Base-by-base conservation (phyloP, 2,797 vertebrate species). In the Eidolon dupreanum region DNA sequence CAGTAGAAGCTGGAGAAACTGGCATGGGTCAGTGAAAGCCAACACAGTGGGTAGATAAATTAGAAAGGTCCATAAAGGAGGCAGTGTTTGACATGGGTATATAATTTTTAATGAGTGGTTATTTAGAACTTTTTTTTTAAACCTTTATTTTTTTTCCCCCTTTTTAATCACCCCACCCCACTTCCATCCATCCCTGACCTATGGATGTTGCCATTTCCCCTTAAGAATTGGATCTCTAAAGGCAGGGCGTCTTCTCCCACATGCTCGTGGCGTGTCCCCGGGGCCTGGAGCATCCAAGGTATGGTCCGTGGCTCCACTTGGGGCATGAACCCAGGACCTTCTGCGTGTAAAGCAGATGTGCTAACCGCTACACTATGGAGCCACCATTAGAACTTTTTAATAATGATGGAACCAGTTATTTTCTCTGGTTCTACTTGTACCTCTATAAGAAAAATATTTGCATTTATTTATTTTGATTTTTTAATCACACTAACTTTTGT, bases 351-450 rank as follows among this genome's bases (percentile, higher is more conserved):
- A 49, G 49, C 15, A 49, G 49, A 17, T 10, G 15, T 16, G 15
- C 15, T 49, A 49, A 49, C 49, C 15, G 1, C 49, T 16, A 49
- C 15, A 49, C 49, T 49, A 49, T 49, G 49, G 49, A 49, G 15
- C 15, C 49, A 46, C 4, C 15, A 15, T 92, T 65, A 95, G 38
- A 93, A 88, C 17, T 63, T 79, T 66, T 16, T 88, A 65, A 66
- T 71, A 51, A 26, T 70, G 59, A 38, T 24, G 33, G 7, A 4
- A 8, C 55, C 8, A 41, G 7, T 88, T 88, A 33, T 75, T 94
- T 93, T 79, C 31, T 90, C 41, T 81, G 20, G 17, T 84, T 97
- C 70, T 41, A 10, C 46, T 91, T 59, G 61, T 61, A 53, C 12
- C 22, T 86, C 11, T 16, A 11, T 66, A 70, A 55, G 75, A 61